Conservation (phyloP, 2,888 invertebrate species). For the Carcina quercana region DNA sequence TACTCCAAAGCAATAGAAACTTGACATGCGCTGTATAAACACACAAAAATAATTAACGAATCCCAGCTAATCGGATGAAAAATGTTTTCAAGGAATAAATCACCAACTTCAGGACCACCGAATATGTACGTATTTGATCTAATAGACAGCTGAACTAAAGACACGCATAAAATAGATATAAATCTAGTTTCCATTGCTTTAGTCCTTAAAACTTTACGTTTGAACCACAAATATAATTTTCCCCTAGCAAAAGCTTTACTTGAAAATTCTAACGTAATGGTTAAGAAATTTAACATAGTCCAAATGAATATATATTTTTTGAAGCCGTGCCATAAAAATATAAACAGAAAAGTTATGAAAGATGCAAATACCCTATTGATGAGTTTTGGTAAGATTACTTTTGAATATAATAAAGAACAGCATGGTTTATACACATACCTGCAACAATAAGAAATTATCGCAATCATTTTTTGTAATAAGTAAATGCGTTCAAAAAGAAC, state of each 20-base stretch:
- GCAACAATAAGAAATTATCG: constrained; percentile 47
- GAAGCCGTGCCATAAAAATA: constrained; percentile 94
- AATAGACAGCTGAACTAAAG: constrained; percentile 85
- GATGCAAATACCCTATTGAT: constrained; percentile 80
- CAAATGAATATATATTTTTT: constrained; percentile 86
- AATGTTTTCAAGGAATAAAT: constrained; percentile 78
- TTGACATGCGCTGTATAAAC: constrained; percentile 60
- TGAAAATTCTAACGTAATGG: constrained; percentile 81
- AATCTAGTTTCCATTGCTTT: constrained; percentile 74
- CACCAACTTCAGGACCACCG: constrained; percentile 82
- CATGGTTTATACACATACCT: constrained; percentile 89
- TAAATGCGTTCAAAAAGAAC: too few species aligned
- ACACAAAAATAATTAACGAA: constrained; percentile 36
- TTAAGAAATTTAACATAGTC: constrained; percentile 90
- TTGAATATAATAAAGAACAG: constrained; percentile 40
- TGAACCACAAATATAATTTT: constrained; percentile 57
- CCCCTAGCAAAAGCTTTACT: constrained; percentile 66
- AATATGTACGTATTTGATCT: constrained; percentile 93
- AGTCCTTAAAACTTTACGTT: constrained; percentile 43
- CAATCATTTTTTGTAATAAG: too few species aligned
- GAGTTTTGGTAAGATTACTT: constrained; percentile 44
- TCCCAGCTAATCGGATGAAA: constrained; percentile 46
- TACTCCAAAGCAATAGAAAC: constrained; percentile 58
- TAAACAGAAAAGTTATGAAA: constrained; percentile 85
- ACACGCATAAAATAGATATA: constrained; percentile 79